Percentiles rank a stretch among this genome's conserved stretches.
These are phyloP conservation scores for Zalophus californianus DNA, from an alignment of 2,797 vertebrate species.

Conservation along the genomic window DNA sequence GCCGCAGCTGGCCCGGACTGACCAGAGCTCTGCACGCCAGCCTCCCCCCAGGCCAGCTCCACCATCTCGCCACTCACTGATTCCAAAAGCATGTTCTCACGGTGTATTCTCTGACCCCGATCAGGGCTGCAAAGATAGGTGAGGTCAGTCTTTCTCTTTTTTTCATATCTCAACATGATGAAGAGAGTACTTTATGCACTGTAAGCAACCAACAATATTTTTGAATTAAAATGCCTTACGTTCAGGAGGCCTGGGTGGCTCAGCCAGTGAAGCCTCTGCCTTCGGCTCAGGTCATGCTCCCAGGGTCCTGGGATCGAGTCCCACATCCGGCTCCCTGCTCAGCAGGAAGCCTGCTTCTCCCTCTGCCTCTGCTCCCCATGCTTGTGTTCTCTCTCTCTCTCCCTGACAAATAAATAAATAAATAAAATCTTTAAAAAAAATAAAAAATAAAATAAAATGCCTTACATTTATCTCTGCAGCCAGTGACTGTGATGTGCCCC, in stretches of 20 bases:
- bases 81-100: accelerated
- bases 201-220: not conserved
- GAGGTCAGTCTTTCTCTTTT: not conserved
- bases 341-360: no score
- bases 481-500: accelerated
- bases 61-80: accelerated
- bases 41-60: not conserved
- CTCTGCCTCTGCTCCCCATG: no score
- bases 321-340: no score
- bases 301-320: no score
- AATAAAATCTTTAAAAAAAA: no score
- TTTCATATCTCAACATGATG: no score
- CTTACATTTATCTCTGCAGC: not conserved
- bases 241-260: no score
- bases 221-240: not conserved
- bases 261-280: no score
- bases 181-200: not conserved
- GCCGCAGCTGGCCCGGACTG: accelerated
- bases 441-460: not conserved
- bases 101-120: not conserved
- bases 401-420: no score
- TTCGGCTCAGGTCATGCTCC: no score
- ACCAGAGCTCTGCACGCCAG: accelerated
- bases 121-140: accelerated
- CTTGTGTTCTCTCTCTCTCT: no score